These are phyloP conservation scores for Drosophila anomelani DNA, from an alignment of 2,888 invertebrate species.

Conservation along the genomic window DNA sequence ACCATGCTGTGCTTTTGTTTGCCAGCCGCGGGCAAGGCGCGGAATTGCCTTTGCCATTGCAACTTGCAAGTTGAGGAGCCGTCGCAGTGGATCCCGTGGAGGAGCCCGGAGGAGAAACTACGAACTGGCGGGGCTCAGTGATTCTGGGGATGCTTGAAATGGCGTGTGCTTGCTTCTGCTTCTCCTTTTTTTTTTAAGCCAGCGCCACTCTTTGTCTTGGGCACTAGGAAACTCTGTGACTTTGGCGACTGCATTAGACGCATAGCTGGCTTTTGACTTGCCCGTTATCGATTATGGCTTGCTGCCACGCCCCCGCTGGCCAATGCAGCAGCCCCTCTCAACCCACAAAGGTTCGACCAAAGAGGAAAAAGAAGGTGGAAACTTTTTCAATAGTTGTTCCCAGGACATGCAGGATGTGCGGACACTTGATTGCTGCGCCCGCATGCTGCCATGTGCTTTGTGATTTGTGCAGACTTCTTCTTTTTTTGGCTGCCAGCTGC, in stretches of 20 bases:
- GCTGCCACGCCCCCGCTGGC: conserved; percentile 50
- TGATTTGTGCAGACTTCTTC: conserved; percentile 31
- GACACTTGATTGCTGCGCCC: conserved; percentile 56
- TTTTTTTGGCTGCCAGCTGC: conserved; percentile 18
- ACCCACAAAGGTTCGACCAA: conserved; percentile 22
- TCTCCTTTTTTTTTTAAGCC: conserved; percentile 4
- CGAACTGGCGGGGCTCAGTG: neutral
- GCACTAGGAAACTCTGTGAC: conserved; percentile 31
- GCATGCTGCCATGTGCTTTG: conserved; percentile 28
- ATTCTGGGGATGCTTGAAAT: conserved; percentile 8
- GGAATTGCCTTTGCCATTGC: conserved; percentile 46
- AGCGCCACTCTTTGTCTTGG: conserved; percentile 54
- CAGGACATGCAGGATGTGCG: conserved; percentile 60
- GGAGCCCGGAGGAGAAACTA: conserved; percentile 15
- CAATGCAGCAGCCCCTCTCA: neutral
- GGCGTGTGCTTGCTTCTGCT: conserved; percentile 2
- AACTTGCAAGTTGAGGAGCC: conserved; percentile 20
- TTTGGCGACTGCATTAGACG: conserved; percentile 62
- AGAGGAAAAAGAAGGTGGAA: conserved; percentile 36
- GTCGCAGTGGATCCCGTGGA: conserved; percentile 27
- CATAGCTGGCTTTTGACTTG: conserved; percentile 46
- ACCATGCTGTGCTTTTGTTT: conserved; percentile 77
- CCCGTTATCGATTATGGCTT: conserved; percentile 65
- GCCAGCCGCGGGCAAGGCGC: conserved; percentile 62
- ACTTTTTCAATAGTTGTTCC: conserved; percentile 59